Percentiles rank a stretch among this genome's conserved stretches.
phyloP scores from a whole-genome alignment of 2,888 invertebrate species.

The Drosophila kanekoi region DNA sequence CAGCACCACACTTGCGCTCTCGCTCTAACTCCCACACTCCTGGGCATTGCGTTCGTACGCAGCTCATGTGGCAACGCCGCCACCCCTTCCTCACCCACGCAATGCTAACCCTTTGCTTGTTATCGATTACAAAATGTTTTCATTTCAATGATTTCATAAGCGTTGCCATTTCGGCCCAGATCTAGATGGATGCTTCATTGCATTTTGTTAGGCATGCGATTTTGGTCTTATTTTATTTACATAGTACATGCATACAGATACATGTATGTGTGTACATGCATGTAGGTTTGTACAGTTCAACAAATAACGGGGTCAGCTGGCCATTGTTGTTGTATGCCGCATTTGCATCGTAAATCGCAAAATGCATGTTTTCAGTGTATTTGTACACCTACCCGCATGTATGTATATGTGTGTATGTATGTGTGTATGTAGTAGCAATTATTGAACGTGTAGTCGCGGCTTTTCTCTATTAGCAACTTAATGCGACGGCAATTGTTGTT shows the following conservation, averaged over 20 bases:
- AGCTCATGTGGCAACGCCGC: constrained; percentile 18
- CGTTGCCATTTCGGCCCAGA: constrained; percentile 23
- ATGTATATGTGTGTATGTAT: too few species aligned
- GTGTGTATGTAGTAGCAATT: constrained; percentile 44
- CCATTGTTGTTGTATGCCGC: constrained; percentile 66
- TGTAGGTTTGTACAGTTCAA: constrained; percentile 67
- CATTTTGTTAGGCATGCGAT: constrained; percentile 40
- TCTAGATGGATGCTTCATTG: constrained; percentile 51
- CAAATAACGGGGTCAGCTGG: constrained; percentile 77
- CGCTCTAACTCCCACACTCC: constrained; percentile 1
- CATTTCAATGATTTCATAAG: constrained; percentile 51
- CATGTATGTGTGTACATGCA: too few species aligned
- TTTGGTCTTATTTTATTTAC: constrained; percentile 32
- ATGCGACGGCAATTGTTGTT: constrained; percentile 38
- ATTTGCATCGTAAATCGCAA: constrained; percentile 62
- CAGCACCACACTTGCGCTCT: constrained; percentile 10
- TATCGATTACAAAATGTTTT: constrained; percentile 56
- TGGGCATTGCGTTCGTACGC: background rate
- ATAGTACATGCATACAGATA: too few species aligned
- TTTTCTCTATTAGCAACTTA: constrained; percentile 53
- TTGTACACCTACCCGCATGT: constrained; percentile 32
- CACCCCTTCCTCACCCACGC: background rate
- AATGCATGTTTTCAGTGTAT: constrained; percentile 59
- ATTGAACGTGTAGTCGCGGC: constrained; percentile 45
- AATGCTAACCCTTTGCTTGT: constrained; percentile 20